phyloP scores from a whole-genome alignment of 2,113 vertebrate genomes.

The Seriola aureovittata region DNA sequence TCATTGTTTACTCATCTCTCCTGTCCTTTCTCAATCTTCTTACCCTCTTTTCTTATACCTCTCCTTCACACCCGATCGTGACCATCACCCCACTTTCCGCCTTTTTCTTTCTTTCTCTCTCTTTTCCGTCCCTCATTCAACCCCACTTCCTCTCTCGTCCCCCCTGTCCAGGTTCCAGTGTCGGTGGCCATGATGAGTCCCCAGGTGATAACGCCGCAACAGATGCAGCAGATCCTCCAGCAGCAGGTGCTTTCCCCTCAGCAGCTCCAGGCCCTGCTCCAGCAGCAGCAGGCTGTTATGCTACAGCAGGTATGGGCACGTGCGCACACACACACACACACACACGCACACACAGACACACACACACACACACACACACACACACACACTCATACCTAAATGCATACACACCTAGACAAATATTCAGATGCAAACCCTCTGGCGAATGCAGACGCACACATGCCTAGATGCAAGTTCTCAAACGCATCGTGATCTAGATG shows the following conservation, averaged over 20 bases:
- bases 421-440: not conserved
- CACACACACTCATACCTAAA: not conserved
- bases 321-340: not conserved
- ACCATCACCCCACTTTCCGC: not conserved
- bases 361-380: not conserved
- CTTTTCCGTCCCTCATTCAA: not conserved
- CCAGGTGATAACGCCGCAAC: conserved; percentile 99
- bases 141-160: conserved; percentile 2
- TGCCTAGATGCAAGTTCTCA: not conserved
- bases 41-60: not conserved
- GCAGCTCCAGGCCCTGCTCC: conserved; percentile 98
- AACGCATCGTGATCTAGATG: not conserved
- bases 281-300: conserved; percentile 99
- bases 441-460: not conserved
- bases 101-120: conserved; percentile 15
- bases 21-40: conserved; percentile 42
- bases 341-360: not conserved
- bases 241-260: conserved; percentile 99
- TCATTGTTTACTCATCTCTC: conserved; percentile 24
- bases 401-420: conserved; percentile 7
- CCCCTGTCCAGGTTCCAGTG: conserved; percentile 91
- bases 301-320: conserved; percentile 92
- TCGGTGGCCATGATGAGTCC: conserved; percentile 99
- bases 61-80: not conserved
- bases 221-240: conserved; percentile 99